phyloP scores from a whole-genome alignment of 2,113 vertebrate genomes.

The Phylloscopus trochiloides region DNA sequence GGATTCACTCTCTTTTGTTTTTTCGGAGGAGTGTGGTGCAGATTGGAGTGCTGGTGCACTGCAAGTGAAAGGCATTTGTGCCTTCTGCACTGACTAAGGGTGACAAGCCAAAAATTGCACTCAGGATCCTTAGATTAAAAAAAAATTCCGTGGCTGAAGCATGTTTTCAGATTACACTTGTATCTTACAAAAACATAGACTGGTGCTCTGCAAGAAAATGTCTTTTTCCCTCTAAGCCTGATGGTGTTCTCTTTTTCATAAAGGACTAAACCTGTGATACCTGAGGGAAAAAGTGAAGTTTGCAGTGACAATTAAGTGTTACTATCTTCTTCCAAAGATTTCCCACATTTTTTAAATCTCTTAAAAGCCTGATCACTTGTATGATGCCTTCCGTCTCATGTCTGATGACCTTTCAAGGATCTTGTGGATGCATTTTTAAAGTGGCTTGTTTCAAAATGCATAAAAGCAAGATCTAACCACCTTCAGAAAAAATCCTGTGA shows the following conservation, averaged over 20 bases:
- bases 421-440: not conserved
- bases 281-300: not conserved
- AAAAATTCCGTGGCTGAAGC: not conserved
- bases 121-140: not conserved
- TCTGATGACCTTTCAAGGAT: not conserved
- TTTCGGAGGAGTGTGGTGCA: not conserved
- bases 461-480: not conserved
- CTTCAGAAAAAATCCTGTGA: not conserved
- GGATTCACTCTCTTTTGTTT: slow-evolving; percentile 19
- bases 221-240: not conserved
- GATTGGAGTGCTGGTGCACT: slow-evolving; percentile 1
- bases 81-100: not conserved
- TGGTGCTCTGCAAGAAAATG: not conserved
- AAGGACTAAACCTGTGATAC: not conserved
- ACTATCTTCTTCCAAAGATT: not conserved
- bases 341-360: not conserved
- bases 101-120: not conserved
- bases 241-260: not conserved
- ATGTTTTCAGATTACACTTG: not conserved
- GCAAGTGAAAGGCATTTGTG: slow-evolving; percentile 43
- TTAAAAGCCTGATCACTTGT: not conserved
- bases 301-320: not conserved
- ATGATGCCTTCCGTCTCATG: not conserved
- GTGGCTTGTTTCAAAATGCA: not conserved
- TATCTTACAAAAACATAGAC: not conserved